Evolutionary conservation across 2,113 vertebrate genomes (phyloP).

Genomic region (Pyrgilauda ruficollis): DNA sequence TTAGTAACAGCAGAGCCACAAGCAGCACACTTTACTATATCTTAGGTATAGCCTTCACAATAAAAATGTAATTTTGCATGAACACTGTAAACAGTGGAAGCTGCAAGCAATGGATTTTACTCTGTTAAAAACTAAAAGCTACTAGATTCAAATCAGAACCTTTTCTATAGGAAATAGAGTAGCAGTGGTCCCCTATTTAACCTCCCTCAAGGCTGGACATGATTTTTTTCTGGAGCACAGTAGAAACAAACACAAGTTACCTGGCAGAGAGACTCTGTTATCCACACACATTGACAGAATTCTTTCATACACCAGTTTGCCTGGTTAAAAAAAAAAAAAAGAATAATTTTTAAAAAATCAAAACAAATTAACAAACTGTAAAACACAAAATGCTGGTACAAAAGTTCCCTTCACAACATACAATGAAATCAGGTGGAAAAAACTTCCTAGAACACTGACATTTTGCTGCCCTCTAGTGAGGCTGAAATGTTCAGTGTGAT

Average conservation of each 20-base stretch:
- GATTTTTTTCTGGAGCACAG: neutral
- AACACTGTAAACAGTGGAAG: neutral
- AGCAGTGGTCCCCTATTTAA: neutral
- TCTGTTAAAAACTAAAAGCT: neutral
- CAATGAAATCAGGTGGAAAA: neutral
- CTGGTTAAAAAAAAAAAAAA: constrained; percentile 49
- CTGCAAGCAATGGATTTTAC: neutral
- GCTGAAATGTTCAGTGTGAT: neutral
- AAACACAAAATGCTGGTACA: neutral
- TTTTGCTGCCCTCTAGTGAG: constrained; percentile 67
- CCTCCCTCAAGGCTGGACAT: neutral
- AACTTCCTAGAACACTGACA: neutral
- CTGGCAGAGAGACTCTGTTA: constrained; percentile 72
- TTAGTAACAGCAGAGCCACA: neutral
- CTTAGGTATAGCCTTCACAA: neutral
- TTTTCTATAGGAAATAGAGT: neutral
- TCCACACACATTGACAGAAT: constrained; percentile 93
- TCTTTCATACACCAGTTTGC: constrained; percentile 91
- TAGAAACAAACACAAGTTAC: constrained; percentile 57
- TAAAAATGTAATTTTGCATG: neutral
- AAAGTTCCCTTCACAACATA: neutral
- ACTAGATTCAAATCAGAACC: neutral
- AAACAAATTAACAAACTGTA: neutral
- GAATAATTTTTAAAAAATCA: neutral
- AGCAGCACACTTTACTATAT: neutral